Evolutionary conservation across 2,888 invertebrate species (phyloP).

Genomic region (Brachyptera risi): DNA sequence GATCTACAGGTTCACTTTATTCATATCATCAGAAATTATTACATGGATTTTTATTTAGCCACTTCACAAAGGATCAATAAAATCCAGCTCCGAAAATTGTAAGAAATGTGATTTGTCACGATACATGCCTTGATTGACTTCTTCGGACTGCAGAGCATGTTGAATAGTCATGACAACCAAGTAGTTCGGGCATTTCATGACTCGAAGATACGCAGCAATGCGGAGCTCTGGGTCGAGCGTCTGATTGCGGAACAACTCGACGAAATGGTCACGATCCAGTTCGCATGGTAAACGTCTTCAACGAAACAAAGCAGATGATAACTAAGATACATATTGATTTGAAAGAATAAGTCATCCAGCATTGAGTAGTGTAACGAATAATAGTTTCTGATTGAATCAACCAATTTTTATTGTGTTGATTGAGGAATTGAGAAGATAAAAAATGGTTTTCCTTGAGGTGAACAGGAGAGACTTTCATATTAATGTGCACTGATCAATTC

Average conservation of each 20-base stretch:
- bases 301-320: neutral
- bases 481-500: too few species aligned
- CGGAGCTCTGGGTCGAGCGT: conserved; percentile 77
- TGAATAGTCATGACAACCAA: conserved; percentile 68
- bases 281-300: conserved; percentile 48
- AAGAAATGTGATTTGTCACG: neutral
- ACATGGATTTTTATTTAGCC: too few species aligned
- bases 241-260: conserved; percentile 65
- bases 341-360: neutral
- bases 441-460: too few species aligned
- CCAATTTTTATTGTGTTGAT: too few species aligned
- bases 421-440: too few species aligned
- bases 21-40: too few species aligned
- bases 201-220: conserved; percentile 80
- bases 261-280: conserved; percentile 56
- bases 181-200: conserved; percentile 85
- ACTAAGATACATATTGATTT: neutral
- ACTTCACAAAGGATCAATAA: neutral
- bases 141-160: conserved; percentile 63
- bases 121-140: conserved; percentile 76
- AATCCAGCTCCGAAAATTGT: neutral
- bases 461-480: too few species aligned
- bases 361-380: too few species aligned
- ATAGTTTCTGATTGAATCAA: too few species aligned
- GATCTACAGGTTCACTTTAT: too few species aligned